Evolutionary conservation across 2,888 invertebrate species (phyloP), one percentile per base, ranked within the genome.

Genomic region (Cremastinae sp.): DNA sequence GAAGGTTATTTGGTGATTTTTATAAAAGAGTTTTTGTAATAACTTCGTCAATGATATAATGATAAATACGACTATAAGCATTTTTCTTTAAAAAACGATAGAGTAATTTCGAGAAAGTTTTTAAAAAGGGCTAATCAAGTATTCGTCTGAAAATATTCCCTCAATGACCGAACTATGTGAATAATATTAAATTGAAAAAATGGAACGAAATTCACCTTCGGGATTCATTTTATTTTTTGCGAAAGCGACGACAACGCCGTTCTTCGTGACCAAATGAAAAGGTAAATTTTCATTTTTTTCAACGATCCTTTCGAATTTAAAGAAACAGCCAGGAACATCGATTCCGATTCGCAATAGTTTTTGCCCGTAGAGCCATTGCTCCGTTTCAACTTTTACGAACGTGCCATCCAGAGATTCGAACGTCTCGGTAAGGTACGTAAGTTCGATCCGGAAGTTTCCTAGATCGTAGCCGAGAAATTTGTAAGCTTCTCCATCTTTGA

Each of bases 381-480:
- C 85, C 36, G 78, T 59, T n/a, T 80, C 79, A 0, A 87, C 76
- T 3, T 72, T 62, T 1, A 88, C 82, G 14, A 74, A 53, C 9
- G 85, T 85, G 16, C 85, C 86, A 68, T 87, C 88, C 2, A 65
- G 49, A 0, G 87, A 85, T 12, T 70, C 58, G 66, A 87, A 86
- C 14, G 68, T 80, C 14, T 82, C 79, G n/a, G 53, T 78, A 0
- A 61, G 45, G 58, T 80, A 80, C 56, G 80, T 80, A 7, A 86
- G 73, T 59, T 88, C 85, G 36, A 88, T 79, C 43, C 84, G 78
- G 1, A 81, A 82, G 18, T 75, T 53, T 9, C 85, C 87, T 2
- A 89, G 79, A 74, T 89, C 86, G 54, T 88, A 89, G 8, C 86
- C 89, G 9, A 84, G 47, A 68, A 88, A 87, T 61, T 83, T 81